phyloP scores from a whole-genome alignment of 2,797 vertebrate genomes.

The Psittacula echo region DNA sequence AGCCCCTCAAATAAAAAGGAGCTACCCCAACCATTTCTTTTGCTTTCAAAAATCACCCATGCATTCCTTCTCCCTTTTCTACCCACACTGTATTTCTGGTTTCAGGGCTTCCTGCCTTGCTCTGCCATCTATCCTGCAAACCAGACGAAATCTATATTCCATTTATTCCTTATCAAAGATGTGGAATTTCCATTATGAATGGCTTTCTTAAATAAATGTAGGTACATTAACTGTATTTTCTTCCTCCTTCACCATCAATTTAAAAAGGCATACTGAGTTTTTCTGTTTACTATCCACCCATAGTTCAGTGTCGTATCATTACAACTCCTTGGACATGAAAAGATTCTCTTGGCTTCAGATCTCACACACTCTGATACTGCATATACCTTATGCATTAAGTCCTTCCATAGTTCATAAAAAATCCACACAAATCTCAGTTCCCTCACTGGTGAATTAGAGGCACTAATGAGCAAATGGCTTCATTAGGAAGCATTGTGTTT shows the following conservation, averaged over 20 bases:
- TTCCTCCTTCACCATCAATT: not conserved
- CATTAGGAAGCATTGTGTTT: conserved; percentile 40
- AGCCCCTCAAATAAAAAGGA: not conserved
- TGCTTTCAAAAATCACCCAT: not conserved
- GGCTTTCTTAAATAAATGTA: not conserved
- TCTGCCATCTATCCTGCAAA: not conserved
- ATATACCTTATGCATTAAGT: not conserved
- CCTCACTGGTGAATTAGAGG: not conserved
- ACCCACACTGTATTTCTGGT: not conserved
- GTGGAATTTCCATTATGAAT: not conserved
- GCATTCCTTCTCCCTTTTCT: not conserved
- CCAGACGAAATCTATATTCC: not conserved
- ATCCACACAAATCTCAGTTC: not conserved
- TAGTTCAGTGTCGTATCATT: rapidly evolving
- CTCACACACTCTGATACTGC: not conserved
- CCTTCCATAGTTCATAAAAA: not conserved
- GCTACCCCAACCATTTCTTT: not conserved
- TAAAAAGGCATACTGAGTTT: not conserved
- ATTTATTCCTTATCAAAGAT: not conserved
- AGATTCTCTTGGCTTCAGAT: not conserved
- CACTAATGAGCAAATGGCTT: conserved; percentile 19
- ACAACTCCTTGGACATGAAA: not conserved
- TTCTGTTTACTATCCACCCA: not conserved
- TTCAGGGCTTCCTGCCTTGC: not conserved
- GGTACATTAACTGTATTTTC: not conserved